phyloP scores from a whole-genome alignment of 1,140 invertebrate genomes.

The Notospermus geniculatus region DNA sequence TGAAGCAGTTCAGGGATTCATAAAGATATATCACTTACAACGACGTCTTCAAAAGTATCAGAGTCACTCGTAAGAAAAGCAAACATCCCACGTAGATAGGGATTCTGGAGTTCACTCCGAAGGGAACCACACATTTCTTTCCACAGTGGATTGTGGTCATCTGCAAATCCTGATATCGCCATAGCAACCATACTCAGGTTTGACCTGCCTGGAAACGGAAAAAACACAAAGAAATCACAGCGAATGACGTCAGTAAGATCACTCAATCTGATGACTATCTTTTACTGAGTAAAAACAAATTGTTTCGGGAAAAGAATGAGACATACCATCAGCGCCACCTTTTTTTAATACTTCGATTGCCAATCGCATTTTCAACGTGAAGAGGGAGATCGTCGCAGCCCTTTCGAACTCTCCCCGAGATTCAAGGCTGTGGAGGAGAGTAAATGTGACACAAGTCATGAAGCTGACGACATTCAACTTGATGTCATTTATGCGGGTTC shows the following conservation, averaged over 20 bases:
- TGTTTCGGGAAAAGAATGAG: too few relatives aligned
- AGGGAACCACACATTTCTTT: constrained; percentile 72
- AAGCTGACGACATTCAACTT: too few relatives aligned
- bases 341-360: constrained; percentile 82
- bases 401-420: constrained; percentile 64
- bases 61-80: constrained; percentile 82
- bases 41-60: constrained; percentile 74
- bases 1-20: background rate
- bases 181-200: constrained; percentile 72
- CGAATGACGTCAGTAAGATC: too few relatives aligned
- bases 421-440: constrained; percentile 56
- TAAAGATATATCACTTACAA: constrained; percentile 62
- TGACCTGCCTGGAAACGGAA: constrained; percentile 26
- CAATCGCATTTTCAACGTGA: constrained; percentile 77
- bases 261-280: too few relatives aligned
- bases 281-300: too few relatives aligned
- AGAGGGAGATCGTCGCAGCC: constrained; percentile 86
- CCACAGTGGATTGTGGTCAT: constrained; percentile 80
- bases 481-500: too few relatives aligned
- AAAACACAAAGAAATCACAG: background rate
- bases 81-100: constrained; percentile 89
- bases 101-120: constrained; percentile 72
- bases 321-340: constrained; percentile 46
- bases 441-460: too few relatives aligned
- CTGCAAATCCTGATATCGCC: constrained; percentile 81